A percentile compares a stretch with the other conserved stretches of the same genome.
phyloP scores from a whole-genome alignment of 2,888 invertebrate genomes.

The Amphipyra tragopoginis region DNA sequence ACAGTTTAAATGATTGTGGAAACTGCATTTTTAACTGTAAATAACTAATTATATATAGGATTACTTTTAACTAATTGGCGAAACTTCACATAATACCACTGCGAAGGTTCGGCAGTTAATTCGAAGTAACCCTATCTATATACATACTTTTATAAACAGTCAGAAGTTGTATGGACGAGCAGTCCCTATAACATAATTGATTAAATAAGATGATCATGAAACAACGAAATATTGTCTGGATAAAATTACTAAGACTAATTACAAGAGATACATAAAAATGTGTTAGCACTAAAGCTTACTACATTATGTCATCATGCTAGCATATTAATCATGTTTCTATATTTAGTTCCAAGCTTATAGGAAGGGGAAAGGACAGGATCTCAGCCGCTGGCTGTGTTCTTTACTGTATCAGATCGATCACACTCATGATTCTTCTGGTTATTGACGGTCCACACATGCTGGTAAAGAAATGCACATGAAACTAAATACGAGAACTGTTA shows the following conservation, averaged over 20 bases:
- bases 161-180: too few relatives aligned
- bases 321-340: constrained; percentile 55
- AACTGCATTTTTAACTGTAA: too few relatives aligned
- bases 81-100: too few relatives aligned
- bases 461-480: constrained; percentile 82
- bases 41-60: too few relatives aligned
- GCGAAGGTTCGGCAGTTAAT: too few relatives aligned
- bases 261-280: constrained; percentile 2
- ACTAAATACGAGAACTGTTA: constrained; percentile 82
- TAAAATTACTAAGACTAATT: neutral
- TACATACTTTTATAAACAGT: too few relatives aligned
- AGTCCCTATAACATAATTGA: too few relatives aligned
- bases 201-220: too few relatives aligned
- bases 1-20: too few relatives aligned
- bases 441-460: constrained; percentile 84
- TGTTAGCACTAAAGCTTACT: constrained; percentile 77
- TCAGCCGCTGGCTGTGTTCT: constrained; percentile 62
- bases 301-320: constrained; percentile 68
- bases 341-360: constrained; percentile 65
- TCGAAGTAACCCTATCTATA: too few relatives aligned
- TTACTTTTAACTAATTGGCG: too few relatives aligned
- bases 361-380: constrained; percentile 64
- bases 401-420: constrained; percentile 66
- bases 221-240: neutral
- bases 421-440: constrained; percentile 76